phyloP scores from a whole-genome alignment of 2,797 vertebrate species.

The Phataginus tricuspis region DNA sequence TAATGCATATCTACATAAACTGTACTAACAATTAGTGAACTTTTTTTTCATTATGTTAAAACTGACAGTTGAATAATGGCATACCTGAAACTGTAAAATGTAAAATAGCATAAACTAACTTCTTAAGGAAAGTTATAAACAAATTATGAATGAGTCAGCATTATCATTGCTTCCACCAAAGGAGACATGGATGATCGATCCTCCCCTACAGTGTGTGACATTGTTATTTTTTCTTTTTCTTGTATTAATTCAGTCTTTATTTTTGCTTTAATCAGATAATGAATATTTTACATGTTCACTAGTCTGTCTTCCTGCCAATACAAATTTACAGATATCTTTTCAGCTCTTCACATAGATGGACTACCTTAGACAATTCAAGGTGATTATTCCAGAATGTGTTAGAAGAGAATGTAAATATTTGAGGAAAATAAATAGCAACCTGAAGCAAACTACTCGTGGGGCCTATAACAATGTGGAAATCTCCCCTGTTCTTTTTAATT shows the following conservation, averaged over 20 bases:
- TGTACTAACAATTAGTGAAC: neutral
- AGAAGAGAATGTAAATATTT: constrained; percentile 73
- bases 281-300: constrained; percentile 1
- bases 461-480: constrained; percentile 11
- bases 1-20: neutral
- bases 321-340: constrained; percentile 59
- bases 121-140: neutral
- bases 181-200: neutral
- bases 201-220: neutral
- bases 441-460: constrained; percentile 72
- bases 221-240: neutral
- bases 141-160: neutral
- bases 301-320: constrained; percentile 6
- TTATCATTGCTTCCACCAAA: neutral
- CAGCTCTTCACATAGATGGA: constrained; percentile 37
- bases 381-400: constrained; percentile 54
- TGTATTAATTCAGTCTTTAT: neutral
- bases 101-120: neutral
- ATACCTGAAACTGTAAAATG: neutral
- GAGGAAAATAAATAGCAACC: constrained; percentile 68
- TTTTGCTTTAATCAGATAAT: constrained; percentile 37
- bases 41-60: neutral
- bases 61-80: neutral
- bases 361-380: constrained; percentile 38
- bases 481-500: constrained; percentile 42